Evolutionary conservation across 2,113 vertebrate genomes (phyloP).

Genomic region (Chlamydotis undulata): DNA sequence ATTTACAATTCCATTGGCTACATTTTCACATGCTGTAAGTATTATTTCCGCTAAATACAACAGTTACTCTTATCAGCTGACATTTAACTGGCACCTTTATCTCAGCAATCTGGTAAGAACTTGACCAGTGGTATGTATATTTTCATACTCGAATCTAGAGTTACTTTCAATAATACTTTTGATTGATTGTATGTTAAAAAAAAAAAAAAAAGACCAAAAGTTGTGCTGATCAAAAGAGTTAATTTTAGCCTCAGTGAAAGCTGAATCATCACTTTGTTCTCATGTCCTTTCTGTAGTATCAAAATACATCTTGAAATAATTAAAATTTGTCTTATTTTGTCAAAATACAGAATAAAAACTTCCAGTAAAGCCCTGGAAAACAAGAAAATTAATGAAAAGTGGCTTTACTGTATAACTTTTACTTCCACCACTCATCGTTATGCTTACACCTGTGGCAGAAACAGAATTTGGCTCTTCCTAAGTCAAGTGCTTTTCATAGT

Average conservation of each 20-base stretch:
- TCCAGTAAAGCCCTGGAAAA: neutral
- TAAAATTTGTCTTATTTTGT: neutral
- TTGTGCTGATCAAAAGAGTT: neutral
- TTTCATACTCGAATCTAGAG: neutral
- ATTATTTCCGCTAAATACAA: neutral
- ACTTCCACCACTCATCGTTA: neutral
- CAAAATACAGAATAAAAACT: neutral
- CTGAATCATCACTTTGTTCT: neutral
- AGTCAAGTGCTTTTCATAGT: neutral
- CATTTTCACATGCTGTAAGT: neutral
- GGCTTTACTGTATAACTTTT: neutral
- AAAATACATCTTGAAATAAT: neutral
- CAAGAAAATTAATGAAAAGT: neutral
- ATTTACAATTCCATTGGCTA: neutral
- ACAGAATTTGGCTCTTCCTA: neutral
- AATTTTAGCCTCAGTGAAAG: neutral
- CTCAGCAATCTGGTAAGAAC: neutral
- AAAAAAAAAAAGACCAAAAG: neutral
- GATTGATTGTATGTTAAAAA: neutral
- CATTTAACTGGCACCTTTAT: neutral
- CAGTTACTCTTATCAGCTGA: neutral
- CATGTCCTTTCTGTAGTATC: neutral
- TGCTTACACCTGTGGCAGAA: neutral
- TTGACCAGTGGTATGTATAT: neutral
- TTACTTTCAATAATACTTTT: neutral